Evolutionary conservation across 2,113 vertebrate genomes (phyloP), one percentile per base, ranked within the genome.

Genomic region (Rhinopomastus cyanomelas): DNA sequence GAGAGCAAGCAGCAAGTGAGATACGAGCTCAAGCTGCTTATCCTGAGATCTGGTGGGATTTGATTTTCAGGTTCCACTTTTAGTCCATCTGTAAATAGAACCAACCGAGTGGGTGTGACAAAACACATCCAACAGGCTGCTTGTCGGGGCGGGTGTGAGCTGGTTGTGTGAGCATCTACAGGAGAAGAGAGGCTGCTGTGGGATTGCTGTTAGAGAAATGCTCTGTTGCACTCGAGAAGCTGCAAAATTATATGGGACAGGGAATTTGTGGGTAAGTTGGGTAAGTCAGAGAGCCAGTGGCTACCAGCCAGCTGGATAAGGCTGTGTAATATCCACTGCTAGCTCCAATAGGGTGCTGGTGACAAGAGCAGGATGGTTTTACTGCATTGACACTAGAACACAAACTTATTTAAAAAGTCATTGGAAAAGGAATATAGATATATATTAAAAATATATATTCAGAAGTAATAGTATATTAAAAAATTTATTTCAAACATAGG

Each of bases 301-400:
- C 95, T 87, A 88, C 80, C 72, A 82, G 96, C 95, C 97, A 96
- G 76, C 10, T 52, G 71, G 88, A 71, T 32, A 37, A 56, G 44
- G 66, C 34, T 48, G 75, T 72, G 65, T 59, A 59, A 95, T 66
- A 85, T 65, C 91, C 95, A 92, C 88, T 96, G 93, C 91, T 81
- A 83, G 79, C 92, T 96, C 91, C 89, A 95, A 25, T 27, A 59
- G 85, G 87, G 94, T 97, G 94, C 91, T 92, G 74, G 62, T 95
- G 95, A 96, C 71, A 93, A 92, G 95, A 83, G 59, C 81, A 75
- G 80, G 17, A 83, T 88, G 67, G 90, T 94, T 97, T 95, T 94
- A 91, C 93, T 95, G 68, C 82, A 85, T 82, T 92, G 81, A 59
- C 39, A 39, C 91, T 94, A 87, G 89, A 92, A 95, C 37, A 49